Conservation (phyloP, 2,888 invertebrate species). For the Pristionchus arcanus region DNA sequence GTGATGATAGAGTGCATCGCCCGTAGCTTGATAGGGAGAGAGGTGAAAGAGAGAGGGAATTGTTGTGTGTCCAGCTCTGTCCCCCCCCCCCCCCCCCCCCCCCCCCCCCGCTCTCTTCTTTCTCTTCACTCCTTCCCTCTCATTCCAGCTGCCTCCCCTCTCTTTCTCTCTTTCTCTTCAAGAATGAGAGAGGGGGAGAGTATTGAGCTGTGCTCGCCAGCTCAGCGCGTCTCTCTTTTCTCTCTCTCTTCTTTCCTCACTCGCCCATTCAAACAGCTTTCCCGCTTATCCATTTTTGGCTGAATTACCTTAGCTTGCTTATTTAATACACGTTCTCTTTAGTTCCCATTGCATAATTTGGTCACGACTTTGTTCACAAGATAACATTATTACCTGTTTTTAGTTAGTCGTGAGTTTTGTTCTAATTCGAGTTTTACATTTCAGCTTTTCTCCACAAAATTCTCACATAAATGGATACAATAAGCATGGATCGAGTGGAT, state of each 20-base stretch:
- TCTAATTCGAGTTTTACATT: background rate
- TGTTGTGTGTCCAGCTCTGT: background rate
- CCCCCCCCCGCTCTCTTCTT: too few species aligned
- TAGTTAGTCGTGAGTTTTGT: background rate
- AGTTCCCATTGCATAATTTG: too few species aligned
- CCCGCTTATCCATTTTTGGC: background rate
- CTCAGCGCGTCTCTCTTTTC: background rate
- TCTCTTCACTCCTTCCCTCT: background rate
- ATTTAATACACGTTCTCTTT: background rate
- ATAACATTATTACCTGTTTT: background rate
- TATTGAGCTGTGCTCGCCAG: background rate
- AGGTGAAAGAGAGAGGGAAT: background rate
- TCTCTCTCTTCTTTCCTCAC: background rate
- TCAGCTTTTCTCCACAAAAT: background rate
- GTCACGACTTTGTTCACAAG: background rate
- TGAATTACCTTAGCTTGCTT: too few species aligned
- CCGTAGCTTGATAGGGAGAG: background rate
- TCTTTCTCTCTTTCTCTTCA: background rate
- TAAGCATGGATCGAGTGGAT: background rate
- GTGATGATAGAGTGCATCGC: background rate
- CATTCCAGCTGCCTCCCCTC: background rate
- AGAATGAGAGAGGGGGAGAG: background rate
- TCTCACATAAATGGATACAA: background rate
- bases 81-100: background rate
- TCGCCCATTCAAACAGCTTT: background rate